phyloP scores from a whole-genome alignment of 2,113 vertebrate species.

The Poecile atricapillus region DNA sequence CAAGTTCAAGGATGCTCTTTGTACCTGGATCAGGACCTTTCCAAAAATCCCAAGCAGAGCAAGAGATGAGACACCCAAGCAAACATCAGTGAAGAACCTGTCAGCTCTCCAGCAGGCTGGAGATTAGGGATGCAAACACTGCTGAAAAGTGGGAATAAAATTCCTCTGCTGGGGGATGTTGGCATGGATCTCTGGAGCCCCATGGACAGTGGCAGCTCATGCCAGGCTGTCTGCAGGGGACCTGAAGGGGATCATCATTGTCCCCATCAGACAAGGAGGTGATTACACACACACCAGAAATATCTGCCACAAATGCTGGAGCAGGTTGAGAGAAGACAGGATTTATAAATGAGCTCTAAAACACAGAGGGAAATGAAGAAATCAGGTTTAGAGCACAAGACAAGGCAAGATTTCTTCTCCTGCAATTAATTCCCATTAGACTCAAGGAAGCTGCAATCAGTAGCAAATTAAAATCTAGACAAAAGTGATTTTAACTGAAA shows the following conservation, averaged over 20 bases:
- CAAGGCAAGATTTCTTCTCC: neutral
- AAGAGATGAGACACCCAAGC: neutral
- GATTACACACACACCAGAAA: neutral
- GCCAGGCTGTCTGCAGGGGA: slow-evolving; percentile 20
- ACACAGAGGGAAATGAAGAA: neutral
- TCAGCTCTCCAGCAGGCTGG: neutral
- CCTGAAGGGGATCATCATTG: neutral
- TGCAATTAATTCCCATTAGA: neutral
- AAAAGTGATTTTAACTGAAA: neutral
- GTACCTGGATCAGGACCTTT: neutral
- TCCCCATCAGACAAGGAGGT: neutral
- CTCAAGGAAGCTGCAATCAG: neutral
- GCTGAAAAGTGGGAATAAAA: neutral
- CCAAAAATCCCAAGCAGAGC: neutral
- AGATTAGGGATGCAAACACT: neutral
- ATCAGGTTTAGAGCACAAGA: neutral
- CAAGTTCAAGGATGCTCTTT: neutral
- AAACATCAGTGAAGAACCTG: neutral
- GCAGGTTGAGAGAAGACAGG: neutral
- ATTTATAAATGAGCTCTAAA: neutral
- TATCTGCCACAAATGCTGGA: neutral
- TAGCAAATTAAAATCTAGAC: neutral
- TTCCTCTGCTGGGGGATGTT: neutral
- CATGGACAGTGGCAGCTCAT: neutral
- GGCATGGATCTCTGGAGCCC: neutral